phyloP scores from a whole-genome alignment of 92 coral and sea anemone genomes.

The Scolanthus callimorphus region DNA sequence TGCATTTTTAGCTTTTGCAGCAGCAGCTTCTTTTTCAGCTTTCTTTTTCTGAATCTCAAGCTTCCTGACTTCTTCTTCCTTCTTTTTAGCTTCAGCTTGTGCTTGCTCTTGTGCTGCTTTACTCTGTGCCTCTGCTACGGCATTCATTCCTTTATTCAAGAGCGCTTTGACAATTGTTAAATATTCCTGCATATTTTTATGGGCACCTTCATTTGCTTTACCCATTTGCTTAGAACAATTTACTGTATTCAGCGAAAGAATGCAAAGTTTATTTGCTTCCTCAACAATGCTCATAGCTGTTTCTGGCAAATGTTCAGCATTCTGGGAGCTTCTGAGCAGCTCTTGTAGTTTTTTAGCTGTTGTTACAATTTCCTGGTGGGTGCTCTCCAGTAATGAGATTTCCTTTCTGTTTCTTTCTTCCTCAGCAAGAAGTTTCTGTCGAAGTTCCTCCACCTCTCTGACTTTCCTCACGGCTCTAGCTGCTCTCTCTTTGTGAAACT shows the following conservation, averaged over 20 bases:
- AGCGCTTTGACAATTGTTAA: constrained; percentile 36
- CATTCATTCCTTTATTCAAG: constrained; percentile 32
- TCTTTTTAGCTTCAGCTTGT: constrained; percentile 42
- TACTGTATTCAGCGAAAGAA: constrained; percentile 35
- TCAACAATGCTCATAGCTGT: constrained; percentile 32
- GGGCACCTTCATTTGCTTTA: constrained; percentile 45
- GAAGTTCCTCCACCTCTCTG: constrained; percentile 54
- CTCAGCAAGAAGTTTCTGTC: constrained; percentile 47
- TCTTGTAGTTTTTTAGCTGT: constrained; percentile 36
- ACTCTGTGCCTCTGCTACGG: constrained; percentile 45
- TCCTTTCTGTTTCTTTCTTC: constrained; percentile 58
- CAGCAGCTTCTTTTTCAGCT: constrained; percentile 8
- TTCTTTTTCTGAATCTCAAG: constrained; percentile 25
- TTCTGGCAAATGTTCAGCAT: constrained; percentile 26
- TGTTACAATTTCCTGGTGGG: constrained; percentile 21
- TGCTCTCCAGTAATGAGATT: constrained; percentile 27
- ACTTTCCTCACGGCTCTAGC: constrained; percentile 61
- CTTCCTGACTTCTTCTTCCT: constrained; percentile 34
- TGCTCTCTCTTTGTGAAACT: constrained; percentile 53
- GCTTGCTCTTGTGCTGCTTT: constrained; percentile 73
- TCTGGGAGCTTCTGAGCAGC: constrained; percentile 35
- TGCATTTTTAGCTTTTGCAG: constrained; percentile 1
- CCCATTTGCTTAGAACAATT: constrained; percentile 33
- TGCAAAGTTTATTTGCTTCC: constrained; percentile 53
- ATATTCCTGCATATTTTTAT: constrained; percentile 38